Evolutionary conservation across 2,113 vertebrate genomes (phyloP).

Genomic region (Rhineura floridana): DNA sequence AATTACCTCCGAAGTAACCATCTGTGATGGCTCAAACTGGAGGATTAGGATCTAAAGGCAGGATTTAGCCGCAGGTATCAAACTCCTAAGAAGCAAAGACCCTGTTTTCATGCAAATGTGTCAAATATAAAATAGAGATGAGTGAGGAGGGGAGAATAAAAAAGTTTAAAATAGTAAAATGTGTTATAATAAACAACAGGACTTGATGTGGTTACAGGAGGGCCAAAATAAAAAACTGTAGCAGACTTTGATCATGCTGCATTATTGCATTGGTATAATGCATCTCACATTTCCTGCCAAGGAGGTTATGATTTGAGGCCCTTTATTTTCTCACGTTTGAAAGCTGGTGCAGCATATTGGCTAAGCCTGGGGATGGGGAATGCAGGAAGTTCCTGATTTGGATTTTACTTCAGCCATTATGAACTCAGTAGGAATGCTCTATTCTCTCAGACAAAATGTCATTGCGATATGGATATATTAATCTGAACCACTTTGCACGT

Average conservation of each 20-base stretch:
- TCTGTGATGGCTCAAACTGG: conserved; percentile 31
- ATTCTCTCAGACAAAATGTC: neutral
- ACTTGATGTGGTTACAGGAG: neutral
- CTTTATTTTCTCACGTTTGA: neutral
- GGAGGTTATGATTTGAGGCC: neutral
- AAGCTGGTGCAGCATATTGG: neutral
- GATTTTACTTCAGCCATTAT: neutral
- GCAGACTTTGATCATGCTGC: neutral
- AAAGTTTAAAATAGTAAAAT: neutral
- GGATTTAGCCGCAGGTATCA: conserved; percentile 22
- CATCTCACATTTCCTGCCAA: neutral
- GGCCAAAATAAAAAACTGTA: neutral
- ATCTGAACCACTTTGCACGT: neutral
- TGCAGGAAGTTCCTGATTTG: neutral
- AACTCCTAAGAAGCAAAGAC: neutral
- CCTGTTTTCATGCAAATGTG: conserved; percentile 17
- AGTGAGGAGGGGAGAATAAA: neutral
- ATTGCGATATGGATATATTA: neutral
- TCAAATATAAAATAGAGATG: conserved; percentile 8
- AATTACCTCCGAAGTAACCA: conserved; percentile 15
- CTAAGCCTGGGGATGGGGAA: neutral
- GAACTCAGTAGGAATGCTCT: neutral
- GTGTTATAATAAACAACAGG: neutral
- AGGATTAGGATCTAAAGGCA: conserved; percentile 6
- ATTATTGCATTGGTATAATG: neutral